Conservation (phyloP, 2,888 invertebrate genomes). For the Troglohyphantes excavatus region DNA sequence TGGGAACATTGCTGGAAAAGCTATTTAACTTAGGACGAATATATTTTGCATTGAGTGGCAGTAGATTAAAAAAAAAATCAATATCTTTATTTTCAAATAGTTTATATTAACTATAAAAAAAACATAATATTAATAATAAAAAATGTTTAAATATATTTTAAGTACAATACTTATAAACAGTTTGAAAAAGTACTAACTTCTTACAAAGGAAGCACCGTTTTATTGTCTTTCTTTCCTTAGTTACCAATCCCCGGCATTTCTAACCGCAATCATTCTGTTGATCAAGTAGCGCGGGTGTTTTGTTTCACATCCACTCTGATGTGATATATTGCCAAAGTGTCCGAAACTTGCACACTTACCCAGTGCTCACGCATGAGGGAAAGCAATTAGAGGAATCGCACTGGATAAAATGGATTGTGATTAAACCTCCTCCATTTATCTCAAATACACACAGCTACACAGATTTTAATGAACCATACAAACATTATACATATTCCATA, state of each 20-base stretch:
- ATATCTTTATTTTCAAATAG: no score
- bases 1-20: no score
- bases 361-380: not conserved
- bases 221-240: no score
- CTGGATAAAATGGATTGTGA: conserved; percentile 5
- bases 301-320: conserved; percentile 1
- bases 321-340: not conserved
- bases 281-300: not conserved
- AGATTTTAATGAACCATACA: conserved; percentile 1
- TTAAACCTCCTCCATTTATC: not conserved
- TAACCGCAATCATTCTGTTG: conserved; percentile 2
- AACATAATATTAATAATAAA: no score
- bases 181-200: no score
- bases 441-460: not conserved
- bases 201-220: no score
- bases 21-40: no score
- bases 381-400: not conserved
- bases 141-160: no score
- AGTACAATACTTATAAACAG: no score
- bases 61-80: no score
- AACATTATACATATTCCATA: not conserved
- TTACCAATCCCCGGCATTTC: not conserved
- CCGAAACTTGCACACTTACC: not conserved
- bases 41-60: no score
- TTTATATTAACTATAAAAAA: no score